Base-by-base conservation (phyloP, 2,888 invertebrate species). In the Plagodis dolabraria region DNA sequence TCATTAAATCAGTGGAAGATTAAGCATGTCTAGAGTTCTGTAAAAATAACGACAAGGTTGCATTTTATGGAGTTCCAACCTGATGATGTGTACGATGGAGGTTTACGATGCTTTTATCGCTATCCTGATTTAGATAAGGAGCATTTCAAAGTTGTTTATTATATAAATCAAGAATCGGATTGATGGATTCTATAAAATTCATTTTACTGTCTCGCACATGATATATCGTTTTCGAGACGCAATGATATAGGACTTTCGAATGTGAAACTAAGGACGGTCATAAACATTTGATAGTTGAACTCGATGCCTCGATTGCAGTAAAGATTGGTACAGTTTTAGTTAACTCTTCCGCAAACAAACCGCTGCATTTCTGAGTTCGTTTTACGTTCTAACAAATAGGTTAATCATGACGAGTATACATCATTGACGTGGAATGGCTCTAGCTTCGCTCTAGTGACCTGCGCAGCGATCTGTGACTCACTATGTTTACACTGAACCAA, bases 381-480 rank as follows among this genome's bases (percentile, higher is more conserved):
- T 82, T 87, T 78, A 83, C 75, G 76, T 70, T 70, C 69, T 43
- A 56, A 67, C 77, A 90, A 80, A 71, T 88, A 70, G 91, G 90
- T 90, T 88, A 91, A 90, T 86, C 74, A 78, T 69, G 71, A 69
- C 72, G 70, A 82, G 84, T 84, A 83, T 85, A 80, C 80, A 77
- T 73, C 70, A 73, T 74, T 75, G 70, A 75, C 72, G 74, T 72
- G 77, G 75, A 75, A 79, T 79, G 69, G 69, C 70, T 70, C 66
- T 69, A 75, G 69, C 67, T 74, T 64, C 72, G 82, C 67, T 80
- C 87, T 71, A 79, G 83, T 85, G 82, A 87, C 86, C 86, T 70
- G 78, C 64, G 69, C 67, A 48, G 62, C 53, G 53, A 44, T 46
- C 65, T 60, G 64, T 84, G 86, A 87, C 71, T 87, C 87, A 85